Evolutionary conservation across 64 coral and sea anemone species (phyloP), one percentile per base, ranked within the genome.

Genomic region (Cladopsammia gracilis): DNA sequence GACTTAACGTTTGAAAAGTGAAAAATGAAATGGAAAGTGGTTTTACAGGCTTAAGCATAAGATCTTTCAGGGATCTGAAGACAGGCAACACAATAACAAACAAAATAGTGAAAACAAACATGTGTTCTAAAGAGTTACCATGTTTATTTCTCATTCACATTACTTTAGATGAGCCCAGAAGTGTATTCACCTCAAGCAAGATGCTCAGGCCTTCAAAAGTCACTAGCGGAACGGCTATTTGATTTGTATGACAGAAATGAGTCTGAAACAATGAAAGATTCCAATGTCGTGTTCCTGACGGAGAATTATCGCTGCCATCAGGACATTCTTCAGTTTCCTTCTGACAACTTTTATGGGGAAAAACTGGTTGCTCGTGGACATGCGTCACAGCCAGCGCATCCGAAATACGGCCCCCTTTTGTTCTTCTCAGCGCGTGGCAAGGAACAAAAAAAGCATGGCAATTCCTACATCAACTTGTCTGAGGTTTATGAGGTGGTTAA

Each of bases 271-370:
- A 0, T 0, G 1, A 4, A 3, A 2, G 6, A 62, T 19, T 11
- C 1, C 57, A 45, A 58, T 16, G 58, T 82, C 14, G 46, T 82
- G 86, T 92, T 96, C 54, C 16, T 96, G 70, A 92, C 85, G 6
- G 90, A 92, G 75, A 96, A 96, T 87, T 96, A 96, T n/a, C 95
- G 95, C 4, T 87, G 95, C 19, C 83, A 89, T 64, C 51, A 82
- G 12, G 95, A 93, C 7, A 96, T 96, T 24, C 78, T 96, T 9
- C 48, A 83, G 25, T 96, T 96, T 70, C 85, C 94, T 3, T 92
- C 89, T 3, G 57, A 88, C 50, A 83, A 89, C 58, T 92, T 92
- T 20, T 96, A 96, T 59, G 84, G 90, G 24, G 49, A 83, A 60
- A 34, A 71, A 13, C 78, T 95, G 5, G 72, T 86, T 12, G 73